Conservation (phyloP, 2,797 vertebrate species). For the Cynodonichthys magdalenae region DNA sequence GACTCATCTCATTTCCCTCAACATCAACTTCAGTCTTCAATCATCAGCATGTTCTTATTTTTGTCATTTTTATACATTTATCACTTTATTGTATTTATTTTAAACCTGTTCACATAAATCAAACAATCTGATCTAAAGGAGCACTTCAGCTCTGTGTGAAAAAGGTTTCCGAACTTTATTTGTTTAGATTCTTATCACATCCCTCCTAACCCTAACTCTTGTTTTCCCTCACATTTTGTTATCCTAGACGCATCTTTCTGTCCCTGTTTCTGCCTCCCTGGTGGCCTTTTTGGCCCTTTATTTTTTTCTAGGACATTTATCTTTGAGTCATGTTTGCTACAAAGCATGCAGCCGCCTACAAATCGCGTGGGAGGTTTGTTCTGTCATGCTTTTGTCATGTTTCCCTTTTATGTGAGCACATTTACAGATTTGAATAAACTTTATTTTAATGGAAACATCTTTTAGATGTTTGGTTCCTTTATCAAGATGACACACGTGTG, state of each 20-base stretch:
- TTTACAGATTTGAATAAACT: background rate
- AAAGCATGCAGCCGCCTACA: background rate
- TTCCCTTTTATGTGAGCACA: conserved; percentile 12
- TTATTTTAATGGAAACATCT: conserved; percentile 17
- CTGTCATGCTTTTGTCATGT: conserved; percentile 18
- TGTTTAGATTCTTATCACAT: conserved; percentile 5
- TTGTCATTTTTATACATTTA: conserved; percentile 1
- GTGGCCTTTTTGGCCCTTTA: background rate
- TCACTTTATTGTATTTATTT: conserved; percentile 9
- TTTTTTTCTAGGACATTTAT: conserved; percentile 7
- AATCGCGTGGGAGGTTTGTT: conserved; percentile 5
- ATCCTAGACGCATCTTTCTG: background rate
- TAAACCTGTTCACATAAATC: conserved; percentile 14
- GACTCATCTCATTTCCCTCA: conserved; percentile 2
- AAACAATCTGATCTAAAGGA: conserved; percentile 4
- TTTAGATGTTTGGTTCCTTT: conserved; percentile 22
- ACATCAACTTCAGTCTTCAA: conserved; percentile 2
- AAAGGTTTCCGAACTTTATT: background rate
- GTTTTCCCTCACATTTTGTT: conserved; percentile 1
- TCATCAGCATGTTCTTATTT: background rate
- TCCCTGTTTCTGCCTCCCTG: background rate
- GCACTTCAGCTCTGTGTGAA: conserved; percentile 15
- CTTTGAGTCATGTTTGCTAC: conserved; percentile 9
- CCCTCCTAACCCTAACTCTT: background rate
- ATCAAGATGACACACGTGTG: background rate